These are phyloP conservation scores for Cirrhinus mrigala DNA, from an alignment of 2,797 vertebrate genomes.

Conservation along the genomic window DNA sequence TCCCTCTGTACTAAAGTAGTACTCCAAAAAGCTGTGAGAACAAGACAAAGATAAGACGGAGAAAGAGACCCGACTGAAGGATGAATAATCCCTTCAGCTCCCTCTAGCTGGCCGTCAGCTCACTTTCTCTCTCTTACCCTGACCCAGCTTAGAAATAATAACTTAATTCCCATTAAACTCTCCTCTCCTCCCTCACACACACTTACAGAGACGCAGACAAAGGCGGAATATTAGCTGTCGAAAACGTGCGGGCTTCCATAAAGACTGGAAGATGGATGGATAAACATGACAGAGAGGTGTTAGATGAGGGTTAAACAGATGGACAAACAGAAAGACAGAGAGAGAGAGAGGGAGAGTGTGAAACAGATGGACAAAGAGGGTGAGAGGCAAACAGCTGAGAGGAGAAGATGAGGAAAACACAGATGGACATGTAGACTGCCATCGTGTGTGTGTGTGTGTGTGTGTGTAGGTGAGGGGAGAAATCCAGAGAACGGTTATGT, in stretches of 20 bases:
- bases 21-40: constrained; percentile 42
- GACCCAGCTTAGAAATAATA: constrained; percentile 58
- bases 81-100: constrained; percentile 77
- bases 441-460: constrained; percentile 53
- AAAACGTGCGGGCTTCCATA: constrained; percentile 10
- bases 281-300: constrained; percentile 25
- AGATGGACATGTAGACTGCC: constrained; percentile 64
- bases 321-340: constrained; percentile 59
- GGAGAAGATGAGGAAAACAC: constrained; percentile 61
- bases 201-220: constrained; percentile 3
- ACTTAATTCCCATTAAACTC: constrained; percentile 66
- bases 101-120: constrained; percentile 74
- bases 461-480: neutral
- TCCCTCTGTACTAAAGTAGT: constrained; percentile 16
- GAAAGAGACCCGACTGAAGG: constrained; percentile 73
- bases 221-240: constrained; percentile 15
- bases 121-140: constrained; percentile 63
- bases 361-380: constrained; percentile 63
- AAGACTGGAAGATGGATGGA: constrained; percentile 12
- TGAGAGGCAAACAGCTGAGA: constrained; percentile 47
- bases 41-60: constrained; percentile 56
- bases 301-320: constrained; percentile 32
- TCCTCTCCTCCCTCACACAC: constrained; percentile 15
- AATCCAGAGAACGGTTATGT: constrained; percentile 9
- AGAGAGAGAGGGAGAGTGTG: constrained; percentile 67